Percentiles rank a stretch among this genome's conserved stretches.
These are phyloP conservation scores for Geophilus truncorum DNA, from an alignment of 2,888 invertebrate species.

Conservation along the genomic window DNA sequence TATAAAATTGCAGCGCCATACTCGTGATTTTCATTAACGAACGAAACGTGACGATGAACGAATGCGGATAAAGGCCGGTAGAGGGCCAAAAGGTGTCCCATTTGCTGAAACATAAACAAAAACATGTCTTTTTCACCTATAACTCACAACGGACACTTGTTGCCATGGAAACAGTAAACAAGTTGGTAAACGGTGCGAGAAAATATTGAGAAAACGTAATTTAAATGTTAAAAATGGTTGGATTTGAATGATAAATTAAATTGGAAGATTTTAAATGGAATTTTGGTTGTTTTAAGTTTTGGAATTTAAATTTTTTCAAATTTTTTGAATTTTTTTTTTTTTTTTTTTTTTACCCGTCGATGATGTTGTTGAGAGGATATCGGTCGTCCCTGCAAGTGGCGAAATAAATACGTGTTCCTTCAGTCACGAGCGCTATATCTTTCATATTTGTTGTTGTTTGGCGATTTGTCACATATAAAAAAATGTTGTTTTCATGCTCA, in stretches of 20 bases:
- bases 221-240: too few relatives aligned
- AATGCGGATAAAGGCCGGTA: not conserved
- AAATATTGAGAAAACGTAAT: too few relatives aligned
- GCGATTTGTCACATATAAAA: not conserved
- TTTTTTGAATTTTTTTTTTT: too few relatives aligned
- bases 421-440: slow-evolving; percentile 25
- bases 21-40: not conserved
- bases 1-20: not conserved
- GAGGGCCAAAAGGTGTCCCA: slow-evolving; percentile 32
- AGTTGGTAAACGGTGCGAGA: too few relatives aligned
- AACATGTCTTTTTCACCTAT: too few relatives aligned
- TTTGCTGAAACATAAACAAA: not conserved
- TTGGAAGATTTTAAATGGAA: too few relatives aligned
- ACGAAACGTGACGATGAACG: slow-evolving; percentile 27
- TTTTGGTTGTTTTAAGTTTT: not conserved
- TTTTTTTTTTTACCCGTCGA: slow-evolving; percentile 31
- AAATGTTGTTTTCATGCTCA: not conserved
- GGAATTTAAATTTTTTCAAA: not conserved
- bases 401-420: slow-evolving; percentile 30
- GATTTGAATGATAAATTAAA: too few relatives aligned
- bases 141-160: not conserved
- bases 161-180: not conserved
- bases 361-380: slow-evolving; percentile 30
- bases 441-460: slow-evolving; percentile 8
- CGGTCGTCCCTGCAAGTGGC: slow-evolving; percentile 25